Evolutionary conservation across 2,888 invertebrate genomes (phyloP), one percentile per base, ranked within the genome.

Genomic region (Polydrusus pterygomalis): DNA sequence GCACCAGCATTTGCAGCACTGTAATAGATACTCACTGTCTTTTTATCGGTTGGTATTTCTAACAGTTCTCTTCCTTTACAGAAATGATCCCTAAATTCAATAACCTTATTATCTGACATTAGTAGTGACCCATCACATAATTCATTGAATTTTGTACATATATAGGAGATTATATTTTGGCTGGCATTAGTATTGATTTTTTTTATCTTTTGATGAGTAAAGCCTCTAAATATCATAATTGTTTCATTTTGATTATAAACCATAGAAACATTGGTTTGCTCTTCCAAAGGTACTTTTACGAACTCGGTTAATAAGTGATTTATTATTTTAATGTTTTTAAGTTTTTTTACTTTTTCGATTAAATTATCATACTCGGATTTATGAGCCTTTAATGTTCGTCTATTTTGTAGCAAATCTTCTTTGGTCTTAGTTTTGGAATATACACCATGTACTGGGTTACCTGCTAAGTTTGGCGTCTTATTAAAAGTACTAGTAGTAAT

Each of bases 21-120:
- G 43, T 25, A 47, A 11, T 47, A 63, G 2, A 63, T 45, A 0
- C 40, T 25, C n/a, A 63, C 15, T 34, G 15, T 34, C 9, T 30
- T 7, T 1, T 6, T 1, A 45, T 63, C 43, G 20, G 10, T 20
- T 40, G 11, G n/a, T 1, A 15, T 9, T 5, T 30, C 15, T n/a
- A 10, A 5, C 2, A 0, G 30, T 5, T 38, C 60, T 63, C 7
- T 18, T 34, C 43, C 43, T 63, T 25, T 7, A 25, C 63, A 63
- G 47, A 63, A 45, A 63, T 63, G 63, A 10, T 47, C 30, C 25
- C 25, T 63, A 30, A 25, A 63, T 47, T 47, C 47, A 13, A 63
- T 30, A 47, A 63, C 25, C 13, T 25, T 30, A 47, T 43, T 5
- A n/a, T 47, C 3, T 6, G 11, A 11, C 45, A 63, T 45, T 25